Conservation (phyloP, 2,113 vertebrate species). For the Anoplopoma fimbria region DNA sequence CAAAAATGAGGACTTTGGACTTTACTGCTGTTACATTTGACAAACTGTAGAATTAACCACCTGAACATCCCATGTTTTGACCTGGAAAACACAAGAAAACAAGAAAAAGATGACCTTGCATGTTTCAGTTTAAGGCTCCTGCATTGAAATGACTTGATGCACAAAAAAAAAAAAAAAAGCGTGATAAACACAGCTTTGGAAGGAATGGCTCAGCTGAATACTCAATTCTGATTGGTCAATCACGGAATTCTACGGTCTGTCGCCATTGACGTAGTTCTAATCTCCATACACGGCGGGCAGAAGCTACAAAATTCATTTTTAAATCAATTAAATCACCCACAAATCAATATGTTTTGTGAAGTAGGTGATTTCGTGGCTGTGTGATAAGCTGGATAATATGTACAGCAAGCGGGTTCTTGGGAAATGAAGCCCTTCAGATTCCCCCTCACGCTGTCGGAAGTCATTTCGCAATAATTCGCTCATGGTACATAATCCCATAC, state of each 20-base stretch:
- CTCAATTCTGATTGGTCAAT: too few species aligned
- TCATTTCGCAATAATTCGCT: too few species aligned
- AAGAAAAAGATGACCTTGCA: not conserved
- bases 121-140: not conserved
- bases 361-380: too few species aligned
- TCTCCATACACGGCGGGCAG: not conserved
- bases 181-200: slow-evolving; percentile 1
- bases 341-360: too few species aligned
- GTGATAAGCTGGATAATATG: too few species aligned
- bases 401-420: too few species aligned
- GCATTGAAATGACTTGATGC: not conserved
- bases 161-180: not conserved
- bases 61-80: not conserved
- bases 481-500: too few species aligned
- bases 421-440: too few species aligned
- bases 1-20: not conserved
- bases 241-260: too few species aligned
- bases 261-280: too few species aligned
- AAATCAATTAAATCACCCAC: too few species aligned
- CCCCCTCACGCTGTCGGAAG: not conserved
- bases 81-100: too few species aligned
- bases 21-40: not conserved
- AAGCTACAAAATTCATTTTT: not conserved
- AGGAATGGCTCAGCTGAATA: not conserved
- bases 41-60: not conserved